These are phyloP conservation scores for Hirtodrosophila cameraria DNA, from an alignment of 2,888 invertebrate species.

Conservation along the genomic window DNA sequence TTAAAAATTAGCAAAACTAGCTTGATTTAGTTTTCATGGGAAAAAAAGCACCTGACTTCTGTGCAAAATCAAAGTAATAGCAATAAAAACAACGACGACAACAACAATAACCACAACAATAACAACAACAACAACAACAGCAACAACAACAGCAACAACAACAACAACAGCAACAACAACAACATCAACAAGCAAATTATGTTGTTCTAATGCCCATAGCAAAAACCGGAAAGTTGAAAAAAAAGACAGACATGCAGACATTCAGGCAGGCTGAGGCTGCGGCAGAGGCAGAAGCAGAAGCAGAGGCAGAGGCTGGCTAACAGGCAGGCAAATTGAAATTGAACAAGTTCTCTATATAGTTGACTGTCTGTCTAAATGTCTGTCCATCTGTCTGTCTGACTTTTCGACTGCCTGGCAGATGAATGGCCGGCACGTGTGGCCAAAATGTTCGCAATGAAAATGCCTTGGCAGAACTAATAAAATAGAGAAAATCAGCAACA, in stretches of 20 bases:
- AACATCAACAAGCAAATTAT: conserved; percentile 57
- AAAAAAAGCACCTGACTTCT: conserved; percentile 19
- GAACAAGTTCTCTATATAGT: conserved; percentile 35
- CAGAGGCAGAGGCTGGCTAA: too few species aligned
- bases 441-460: conserved; percentile 69
- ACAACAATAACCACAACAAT: conserved; percentile 20
- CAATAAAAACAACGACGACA: conserved; percentile 31
- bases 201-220: conserved; percentile 58
- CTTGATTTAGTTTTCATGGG: conserved; percentile 2
- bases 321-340: conserved; percentile 41
- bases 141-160: too few species aligned
- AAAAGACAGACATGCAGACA: conserved; percentile 11
- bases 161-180: too few species aligned
- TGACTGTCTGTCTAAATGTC: conserved; percentile 24
- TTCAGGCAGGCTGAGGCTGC: conserved; percentile 5
- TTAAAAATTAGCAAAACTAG: background rate
- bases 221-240: conserved; percentile 43
- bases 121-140: conserved; percentile 29
- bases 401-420: conserved; percentile 45
- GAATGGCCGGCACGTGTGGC: conserved; percentile 76
- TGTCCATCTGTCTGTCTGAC: conserved; percentile 13
- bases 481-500: conserved; percentile 53
- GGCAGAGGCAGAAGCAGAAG: too few species aligned
- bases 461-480: conserved; percentile 66
- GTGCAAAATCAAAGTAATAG: conserved; percentile 28